phyloP scores from a whole-genome alignment of 2,113 vertebrate species.

The Psophia crepitans region DNA sequence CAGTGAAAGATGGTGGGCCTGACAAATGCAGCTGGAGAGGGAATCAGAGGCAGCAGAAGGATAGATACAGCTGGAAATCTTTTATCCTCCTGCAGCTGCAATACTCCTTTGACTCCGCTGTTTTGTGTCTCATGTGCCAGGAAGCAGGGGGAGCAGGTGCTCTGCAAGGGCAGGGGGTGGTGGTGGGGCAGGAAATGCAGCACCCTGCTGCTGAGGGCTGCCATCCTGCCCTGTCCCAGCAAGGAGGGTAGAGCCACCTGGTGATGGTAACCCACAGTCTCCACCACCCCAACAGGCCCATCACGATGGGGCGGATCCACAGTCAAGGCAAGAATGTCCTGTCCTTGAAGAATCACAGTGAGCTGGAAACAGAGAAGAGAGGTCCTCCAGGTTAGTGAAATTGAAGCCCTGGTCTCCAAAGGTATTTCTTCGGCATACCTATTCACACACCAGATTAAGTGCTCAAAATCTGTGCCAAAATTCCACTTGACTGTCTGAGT shows the following conservation, averaged over 20 bases:
- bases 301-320: accelerated
- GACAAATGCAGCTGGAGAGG: not conserved
- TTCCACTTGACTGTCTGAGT: not conserved
- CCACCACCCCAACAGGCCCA: not conserved
- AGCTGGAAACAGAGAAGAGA: not conserved
- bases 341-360: not conserved
- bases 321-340: not conserved
- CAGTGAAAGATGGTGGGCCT: not conserved
- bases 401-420: not conserved
- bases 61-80: not conserved
- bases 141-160: not conserved
- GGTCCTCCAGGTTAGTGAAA: not conserved
- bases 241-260: accelerated
- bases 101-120: not conserved
- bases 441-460: accelerated
- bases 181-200: not conserved
- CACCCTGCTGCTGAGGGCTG: accelerated
- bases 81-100: not conserved
- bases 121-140: not conserved
- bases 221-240: not conserved
- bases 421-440: not conserved
- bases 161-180: not conserved
- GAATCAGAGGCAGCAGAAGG: not conserved
- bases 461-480: not conserved
- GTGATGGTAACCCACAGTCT: not conserved